Evolutionary conservation across 2,888 invertebrate genomes (phyloP), one percentile per base, ranked within the genome.

Genomic region (Cabera pusaria): DNA sequence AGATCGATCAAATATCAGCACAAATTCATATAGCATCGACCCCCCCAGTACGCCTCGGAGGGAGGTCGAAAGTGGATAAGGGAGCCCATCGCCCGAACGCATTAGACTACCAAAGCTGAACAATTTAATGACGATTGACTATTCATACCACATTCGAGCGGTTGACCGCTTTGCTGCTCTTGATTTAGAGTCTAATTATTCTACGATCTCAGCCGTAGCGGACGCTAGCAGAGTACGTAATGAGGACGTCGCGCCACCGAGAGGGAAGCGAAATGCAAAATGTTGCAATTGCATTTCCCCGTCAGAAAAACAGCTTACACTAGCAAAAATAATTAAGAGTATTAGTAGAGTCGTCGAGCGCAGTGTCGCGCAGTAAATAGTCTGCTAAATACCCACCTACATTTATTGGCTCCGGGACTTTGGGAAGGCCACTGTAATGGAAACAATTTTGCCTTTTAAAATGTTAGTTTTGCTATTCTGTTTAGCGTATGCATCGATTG

Each of bases 271-370:
- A 71, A 75, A 84, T 84, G 82, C 80, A 81, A 84, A 83, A 85
- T 82, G 84, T 84, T 76, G 83, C 83, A 84, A 82, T 83, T 80
- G 80, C 82, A 83, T 74, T 76, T 76, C 64, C 56, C 83, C 76
- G 78, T 84, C 85, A 85, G 82, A 85, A 83, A 85, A 86, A 86
- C 83, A 85, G 85, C 85, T 85, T 83, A 81, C 82, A 82, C 80
- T 75, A 74, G 84, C 85, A 83, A 85, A 86, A 87, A 87, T 86
- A 86, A 86, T 86, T 86, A 87, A 85, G 86, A 84, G 83, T 80
- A 85, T 86, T 85, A 86, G 83, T 74, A 64, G 70, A 83, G 81
- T 81, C 75, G 75, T 68, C 67, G 72, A 70, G 78, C 78, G 72
- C 66, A 79, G 71, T 78, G 79, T 80, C 83, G 80, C 81, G 72